Evolutionary conservation across 2,888 invertebrate species (phyloP).

Genomic region (Mongoloraphidia duomilia): DNA sequence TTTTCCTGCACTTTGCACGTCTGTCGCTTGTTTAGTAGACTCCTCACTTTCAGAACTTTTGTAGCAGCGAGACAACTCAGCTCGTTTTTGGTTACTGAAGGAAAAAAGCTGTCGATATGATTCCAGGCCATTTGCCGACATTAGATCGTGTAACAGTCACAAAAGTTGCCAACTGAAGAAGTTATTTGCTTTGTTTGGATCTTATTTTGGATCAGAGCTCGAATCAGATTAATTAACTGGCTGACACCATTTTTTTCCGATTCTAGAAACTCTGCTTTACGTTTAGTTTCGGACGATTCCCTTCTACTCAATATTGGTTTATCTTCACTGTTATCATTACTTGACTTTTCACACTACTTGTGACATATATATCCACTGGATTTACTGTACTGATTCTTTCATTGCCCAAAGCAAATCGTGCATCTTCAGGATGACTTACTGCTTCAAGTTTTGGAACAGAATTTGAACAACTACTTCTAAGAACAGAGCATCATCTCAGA

Average conservation of each 20-base stretch:
- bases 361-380: slow-evolving; percentile 27
- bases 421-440: slow-evolving; percentile 29
- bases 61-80: slow-evolving; percentile 21
- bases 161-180: slow-evolving; percentile 23
- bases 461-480: slow-evolving; percentile 6
- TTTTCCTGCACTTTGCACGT: slow-evolving; percentile 9
- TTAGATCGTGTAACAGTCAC: slow-evolving; percentile 27
- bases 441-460: slow-evolving; percentile 18
- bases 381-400: slow-evolving; percentile 26
- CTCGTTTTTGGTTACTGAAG: slow-evolving; percentile 22
- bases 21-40: slow-evolving; percentile 13
- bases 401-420: slow-evolving; percentile 29
- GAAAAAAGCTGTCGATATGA: slow-evolving; percentile 24
- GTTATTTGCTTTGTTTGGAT: slow-evolving; percentile 23
- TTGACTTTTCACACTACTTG: slow-evolving; percentile 33
- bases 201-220: slow-evolving; percentile 23
- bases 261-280: slow-evolving; percentile 78
- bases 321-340: slow-evolving; percentile 45
- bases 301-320: slow-evolving; percentile 37
- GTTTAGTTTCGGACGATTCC: slow-evolving; percentile 52
- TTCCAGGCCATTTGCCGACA: slow-evolving; percentile 23
- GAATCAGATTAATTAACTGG: slow-evolving; percentile 29
- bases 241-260: slow-evolving; percentile 81
- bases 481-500: slow-evolving; percentile 21
- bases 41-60: slow-evolving; percentile 19